Evolutionary conservation across 2,113 vertebrate species (phyloP).

Genomic region (Centropus unirufus): DNA sequence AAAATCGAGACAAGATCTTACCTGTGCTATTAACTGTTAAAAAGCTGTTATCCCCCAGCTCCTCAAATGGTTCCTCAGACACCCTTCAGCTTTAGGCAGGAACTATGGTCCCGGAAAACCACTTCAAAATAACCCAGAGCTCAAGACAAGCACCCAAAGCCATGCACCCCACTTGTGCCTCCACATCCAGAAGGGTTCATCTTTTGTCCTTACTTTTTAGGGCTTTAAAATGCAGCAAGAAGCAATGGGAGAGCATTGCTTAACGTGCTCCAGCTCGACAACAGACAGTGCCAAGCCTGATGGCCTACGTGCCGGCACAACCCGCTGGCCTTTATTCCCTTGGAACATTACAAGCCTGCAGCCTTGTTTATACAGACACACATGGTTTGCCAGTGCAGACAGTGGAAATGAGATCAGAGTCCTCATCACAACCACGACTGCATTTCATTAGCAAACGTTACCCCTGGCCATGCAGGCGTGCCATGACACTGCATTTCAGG

Average conservation of each 20-base stretch:
- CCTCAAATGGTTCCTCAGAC: background rate
- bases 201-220: background rate
- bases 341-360: background rate
- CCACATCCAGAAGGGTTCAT: background rate
- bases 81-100: background rate
- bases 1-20: background rate
- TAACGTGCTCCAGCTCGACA: background rate
- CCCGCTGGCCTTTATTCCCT: background rate
- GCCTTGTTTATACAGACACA: background rate
- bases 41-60: background rate
- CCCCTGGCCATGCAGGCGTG: background rate
- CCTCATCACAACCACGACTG: background rate
- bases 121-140: fast-evolving
- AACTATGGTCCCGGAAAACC: background rate
- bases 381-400: fast-evolving
- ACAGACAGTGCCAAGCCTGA: background rate
- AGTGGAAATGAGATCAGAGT: background rate
- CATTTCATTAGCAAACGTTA: background rate
- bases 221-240: background rate
- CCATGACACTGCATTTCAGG: background rate
- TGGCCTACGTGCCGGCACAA: background rate
- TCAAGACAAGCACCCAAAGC: background rate
- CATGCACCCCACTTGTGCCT: fast-evolving
- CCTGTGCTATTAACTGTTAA: background rate
- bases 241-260: background rate